phyloP scores from a whole-genome alignment of 2,113 vertebrate genomes.

The Chloropsis hardwickii region DNA sequence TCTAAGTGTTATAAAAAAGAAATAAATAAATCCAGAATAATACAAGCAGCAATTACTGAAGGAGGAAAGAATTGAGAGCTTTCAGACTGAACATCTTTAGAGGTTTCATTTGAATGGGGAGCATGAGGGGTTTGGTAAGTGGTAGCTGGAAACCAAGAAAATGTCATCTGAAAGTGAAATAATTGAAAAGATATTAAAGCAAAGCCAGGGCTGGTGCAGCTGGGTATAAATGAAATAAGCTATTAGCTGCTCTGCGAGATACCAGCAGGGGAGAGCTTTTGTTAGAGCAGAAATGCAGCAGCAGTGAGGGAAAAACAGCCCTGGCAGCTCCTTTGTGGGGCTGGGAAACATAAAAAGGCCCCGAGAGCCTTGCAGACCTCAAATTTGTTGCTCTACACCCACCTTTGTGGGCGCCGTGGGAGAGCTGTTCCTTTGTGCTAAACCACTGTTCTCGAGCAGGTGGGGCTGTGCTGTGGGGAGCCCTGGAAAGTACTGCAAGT shows the following conservation, averaged over 20 bases:
- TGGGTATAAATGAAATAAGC: background rate
- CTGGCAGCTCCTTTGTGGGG: background rate
- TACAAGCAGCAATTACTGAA: background rate
- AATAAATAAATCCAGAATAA: background rate
- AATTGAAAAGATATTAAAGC: background rate
- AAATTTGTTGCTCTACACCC: background rate
- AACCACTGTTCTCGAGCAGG: background rate
- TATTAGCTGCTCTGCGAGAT: background rate
- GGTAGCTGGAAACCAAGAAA: constrained; percentile 2
- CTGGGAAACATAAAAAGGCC: background rate
- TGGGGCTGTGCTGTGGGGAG: background rate
- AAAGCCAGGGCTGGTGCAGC: background rate
- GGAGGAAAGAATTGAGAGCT: background rate
- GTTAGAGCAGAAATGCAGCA: background rate
- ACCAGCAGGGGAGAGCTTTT: background rate
- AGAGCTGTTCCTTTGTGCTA: background rate
- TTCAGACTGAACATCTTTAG: background rate
- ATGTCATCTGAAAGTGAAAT: constrained; percentile 4
- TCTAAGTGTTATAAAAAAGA: background rate
- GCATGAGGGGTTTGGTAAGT: background rate
- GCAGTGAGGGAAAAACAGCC: background rate
- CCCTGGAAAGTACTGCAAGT: background rate
- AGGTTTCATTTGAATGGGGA: background rate
- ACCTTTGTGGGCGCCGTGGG: background rate
- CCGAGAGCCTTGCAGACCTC: background rate